A percentile compares a stretch with the other conserved stretches of the same genome.
Conservation (phyloP, 53 echinoderm and acorn worm species). For the Temnopleurus reevesii region DNA sequence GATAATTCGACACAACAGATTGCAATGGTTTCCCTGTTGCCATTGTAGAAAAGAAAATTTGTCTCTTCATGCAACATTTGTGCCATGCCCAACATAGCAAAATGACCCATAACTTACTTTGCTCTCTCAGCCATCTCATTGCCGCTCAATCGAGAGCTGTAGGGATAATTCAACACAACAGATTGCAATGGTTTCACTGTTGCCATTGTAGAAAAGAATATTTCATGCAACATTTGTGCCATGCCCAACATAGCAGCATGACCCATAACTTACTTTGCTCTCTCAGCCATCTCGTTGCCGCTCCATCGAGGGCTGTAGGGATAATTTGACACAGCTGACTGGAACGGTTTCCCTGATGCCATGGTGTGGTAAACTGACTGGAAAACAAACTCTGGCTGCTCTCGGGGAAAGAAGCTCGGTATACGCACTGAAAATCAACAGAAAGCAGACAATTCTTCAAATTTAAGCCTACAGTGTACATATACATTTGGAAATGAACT, state of each 20-base stretch:
- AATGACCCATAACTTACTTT: too few species aligned
- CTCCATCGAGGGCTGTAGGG: constrained; percentile 99
- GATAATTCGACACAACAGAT: constrained; percentile 71
- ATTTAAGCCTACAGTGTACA: too few species aligned
- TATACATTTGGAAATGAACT: too few species aligned
- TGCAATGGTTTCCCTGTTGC: constrained; percentile 70
- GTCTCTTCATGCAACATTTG: constrained; percentile 96
- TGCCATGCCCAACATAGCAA: too few species aligned
- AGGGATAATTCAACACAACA: constrained; percentile 78
- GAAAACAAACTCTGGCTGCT: constrained; percentile 92
- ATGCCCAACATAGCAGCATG: too few species aligned
- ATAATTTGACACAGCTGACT: constrained; percentile 66
- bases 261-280: constrained; percentile 98
- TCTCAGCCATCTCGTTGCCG: constrained; percentile 98
- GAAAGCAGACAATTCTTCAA: too few species aligned
- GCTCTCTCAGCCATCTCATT: constrained; percentile 98
- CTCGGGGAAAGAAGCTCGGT: constrained; percentile 88
- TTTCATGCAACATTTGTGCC: too few species aligned
- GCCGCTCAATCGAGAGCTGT: constrained; percentile 97
- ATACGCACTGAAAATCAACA: constrained; percentile 70
- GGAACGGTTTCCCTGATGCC: constrained; percentile 69
- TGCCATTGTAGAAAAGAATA: too few species aligned
- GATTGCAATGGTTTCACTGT: constrained; percentile 70
- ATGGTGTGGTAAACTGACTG: constrained; percentile 92
- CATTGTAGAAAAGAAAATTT: constrained; percentile 73